Conservation (phyloP, 2,888 invertebrate species). For the Pediacus dermestoides region DNA sequence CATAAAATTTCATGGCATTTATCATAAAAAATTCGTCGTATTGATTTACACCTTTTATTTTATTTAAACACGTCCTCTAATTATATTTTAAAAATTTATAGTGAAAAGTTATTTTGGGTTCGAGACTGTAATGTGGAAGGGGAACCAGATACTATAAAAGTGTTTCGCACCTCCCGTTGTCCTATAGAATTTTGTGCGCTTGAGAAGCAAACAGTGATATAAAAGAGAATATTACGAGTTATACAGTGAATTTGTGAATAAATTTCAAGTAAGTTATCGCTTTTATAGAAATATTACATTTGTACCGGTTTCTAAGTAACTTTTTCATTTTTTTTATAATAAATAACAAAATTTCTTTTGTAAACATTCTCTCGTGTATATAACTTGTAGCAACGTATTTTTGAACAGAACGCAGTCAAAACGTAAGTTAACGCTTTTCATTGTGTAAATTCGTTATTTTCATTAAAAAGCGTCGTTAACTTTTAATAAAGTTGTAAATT, state of each 20-base stretch:
- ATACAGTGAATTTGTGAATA: background rate
- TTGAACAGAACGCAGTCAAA: too few relatives aligned
- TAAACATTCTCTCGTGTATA: background rate
- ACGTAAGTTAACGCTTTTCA: too few relatives aligned
- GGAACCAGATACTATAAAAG: background rate
- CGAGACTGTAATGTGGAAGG: conserved; percentile 1
- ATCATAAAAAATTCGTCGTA: too few relatives aligned
- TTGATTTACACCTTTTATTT: too few relatives aligned
- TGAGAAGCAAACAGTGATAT: background rate
- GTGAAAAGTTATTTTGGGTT: background rate
- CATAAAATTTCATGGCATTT: too few relatives aligned
- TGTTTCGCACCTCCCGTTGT: background rate
- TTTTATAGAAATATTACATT: background rate
- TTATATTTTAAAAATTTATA: background rate
- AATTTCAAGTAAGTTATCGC: background rate
- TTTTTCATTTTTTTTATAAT: background rate
- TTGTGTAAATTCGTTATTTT: too few relatives aligned
- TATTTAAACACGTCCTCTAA: too few relatives aligned
- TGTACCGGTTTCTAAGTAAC: background rate
- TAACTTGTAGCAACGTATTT: too few relatives aligned
- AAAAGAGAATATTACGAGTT: too few relatives aligned
- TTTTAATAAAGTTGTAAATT: background rate
- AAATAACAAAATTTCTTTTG: conserved; percentile 3
- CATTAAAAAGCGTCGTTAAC: too few relatives aligned
- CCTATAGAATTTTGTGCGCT: too few relatives aligned